phyloP scores from a whole-genome alignment of 53 echinoderm and acorn worm genomes.

The Patiria pectinifera region DNA sequence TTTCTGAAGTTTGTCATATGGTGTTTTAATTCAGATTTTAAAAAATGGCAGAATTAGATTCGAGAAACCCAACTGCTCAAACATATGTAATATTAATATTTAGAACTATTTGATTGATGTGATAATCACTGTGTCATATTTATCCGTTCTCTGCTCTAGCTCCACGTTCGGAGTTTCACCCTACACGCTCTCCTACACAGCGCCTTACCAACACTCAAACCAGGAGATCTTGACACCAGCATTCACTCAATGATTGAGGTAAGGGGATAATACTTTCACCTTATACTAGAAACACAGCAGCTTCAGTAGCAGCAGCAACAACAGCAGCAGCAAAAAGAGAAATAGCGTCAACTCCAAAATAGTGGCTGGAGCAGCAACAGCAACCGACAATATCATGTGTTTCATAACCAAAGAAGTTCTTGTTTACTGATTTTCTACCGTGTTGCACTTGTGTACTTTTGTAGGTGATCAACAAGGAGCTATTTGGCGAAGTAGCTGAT shows the following conservation, averaged over 20 bases:
- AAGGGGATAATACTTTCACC: not conserved
- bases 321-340: no score
- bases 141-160: slow-evolving; percentile 45
- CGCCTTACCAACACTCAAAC: slow-evolving; percentile 64
- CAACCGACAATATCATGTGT: no score
- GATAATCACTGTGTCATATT: not conserved
- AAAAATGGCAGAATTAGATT: no score
- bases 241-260: slow-evolving; percentile 59
- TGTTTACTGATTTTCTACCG: not conserved
- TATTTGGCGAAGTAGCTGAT: slow-evolving; percentile 90
- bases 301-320: no score
- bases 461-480: slow-evolving; percentile 87
- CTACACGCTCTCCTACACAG: slow-evolving; percentile 81
- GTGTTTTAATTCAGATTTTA: no score
- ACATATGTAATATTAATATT: no score
- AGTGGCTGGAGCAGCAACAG: no score
- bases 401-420: no score
- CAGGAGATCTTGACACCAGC: slow-evolving; percentile 80
- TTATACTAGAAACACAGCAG: not conserved
- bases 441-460: not conserved
- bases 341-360: no score
- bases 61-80: no score
- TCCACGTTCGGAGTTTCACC: slow-evolving; percentile 92
- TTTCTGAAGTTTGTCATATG: not conserved
- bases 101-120: not conserved